Evolutionary conservation across 2,888 invertebrate genomes (phyloP).

Genomic region (Conops quadrifasciatus): DNA sequence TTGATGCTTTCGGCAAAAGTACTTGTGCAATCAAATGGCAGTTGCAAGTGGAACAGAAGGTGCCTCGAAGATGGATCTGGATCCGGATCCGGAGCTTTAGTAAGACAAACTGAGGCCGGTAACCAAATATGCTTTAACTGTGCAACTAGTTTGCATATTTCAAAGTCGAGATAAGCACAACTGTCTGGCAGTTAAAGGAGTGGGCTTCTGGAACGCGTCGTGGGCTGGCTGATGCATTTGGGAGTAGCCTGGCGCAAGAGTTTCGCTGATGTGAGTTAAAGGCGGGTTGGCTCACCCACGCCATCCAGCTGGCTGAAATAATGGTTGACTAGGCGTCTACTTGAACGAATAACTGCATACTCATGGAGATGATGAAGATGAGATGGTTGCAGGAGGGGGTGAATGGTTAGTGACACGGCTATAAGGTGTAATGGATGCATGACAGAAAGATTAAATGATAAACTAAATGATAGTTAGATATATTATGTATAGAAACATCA

Average conservation of each 20-base stretch:
- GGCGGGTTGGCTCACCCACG: no score
- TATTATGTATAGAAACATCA: no score
- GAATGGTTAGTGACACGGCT: no score
- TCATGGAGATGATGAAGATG: no score
- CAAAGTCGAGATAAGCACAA: slow-evolving; percentile 23
- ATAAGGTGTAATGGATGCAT: background rate
- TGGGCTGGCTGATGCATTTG: background rate
- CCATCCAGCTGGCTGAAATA: background rate
- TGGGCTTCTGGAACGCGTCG: background rate
- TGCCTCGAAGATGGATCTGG: background rate
- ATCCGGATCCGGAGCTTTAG: no score
- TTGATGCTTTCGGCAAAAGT: background rate
- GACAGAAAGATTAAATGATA: background rate
- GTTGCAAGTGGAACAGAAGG: background rate
- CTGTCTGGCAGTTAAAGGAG: background rate
- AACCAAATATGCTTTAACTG: background rate
- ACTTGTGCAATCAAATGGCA: background rate
- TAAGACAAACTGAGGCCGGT: background rate
- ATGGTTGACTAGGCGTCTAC: no score
- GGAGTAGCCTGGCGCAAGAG: background rate
- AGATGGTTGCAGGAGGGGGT: no score
- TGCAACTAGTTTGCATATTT: slow-evolving; percentile 18
- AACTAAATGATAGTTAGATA: no score
- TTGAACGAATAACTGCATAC: no score
- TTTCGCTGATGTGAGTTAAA: no score